Evolutionary conservation across 2,888 invertebrate species (phyloP).

Genomic region (Melanchra persicariae): DNA sequence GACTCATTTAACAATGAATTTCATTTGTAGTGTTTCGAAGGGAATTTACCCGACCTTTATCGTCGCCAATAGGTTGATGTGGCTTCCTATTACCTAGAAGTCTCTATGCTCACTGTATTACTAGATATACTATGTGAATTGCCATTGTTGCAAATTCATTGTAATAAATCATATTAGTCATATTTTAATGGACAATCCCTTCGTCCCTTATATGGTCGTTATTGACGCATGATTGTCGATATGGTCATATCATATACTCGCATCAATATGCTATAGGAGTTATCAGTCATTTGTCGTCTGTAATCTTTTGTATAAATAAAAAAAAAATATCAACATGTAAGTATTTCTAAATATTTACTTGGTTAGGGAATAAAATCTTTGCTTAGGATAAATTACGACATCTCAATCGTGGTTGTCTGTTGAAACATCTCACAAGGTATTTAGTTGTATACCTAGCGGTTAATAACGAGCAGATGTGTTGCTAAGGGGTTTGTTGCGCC

Average conservation of each 20-base stretch:
- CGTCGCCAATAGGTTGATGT: conserved; percentile 2
- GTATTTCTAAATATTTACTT: conserved; percentile 25
- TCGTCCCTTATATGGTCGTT: conserved; percentile 37
- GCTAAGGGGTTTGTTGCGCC: not conserved
- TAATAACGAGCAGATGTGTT: not conserved
- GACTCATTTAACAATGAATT: conserved; percentile 38
- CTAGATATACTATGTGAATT: conserved; percentile 19
- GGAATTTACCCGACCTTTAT: conserved; percentile 41
- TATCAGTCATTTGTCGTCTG: conserved; percentile 24
- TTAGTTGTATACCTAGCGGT: not conserved
- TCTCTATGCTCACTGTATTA: conserved; percentile 8
- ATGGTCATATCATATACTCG: conserved; percentile 9
- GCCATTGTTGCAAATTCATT: conserved; percentile 33
- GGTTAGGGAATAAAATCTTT: conserved; percentile 13
- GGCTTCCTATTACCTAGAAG: conserved; percentile 39
- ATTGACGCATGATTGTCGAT: conserved; percentile 26
- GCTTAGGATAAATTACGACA: not conserved
- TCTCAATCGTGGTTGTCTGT: not conserved
- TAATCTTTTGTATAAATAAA: conserved; percentile 34
- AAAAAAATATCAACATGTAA: conserved; percentile 5
- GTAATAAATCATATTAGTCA: conserved; percentile 42
- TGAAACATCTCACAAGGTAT: not conserved
- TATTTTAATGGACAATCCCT: conserved; percentile 47
- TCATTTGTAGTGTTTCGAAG: conserved; percentile 17
- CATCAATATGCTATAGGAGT: not conserved